These are phyloP conservation scores for Drosophila willistoni DNA, from an alignment of 1,140 invertebrate species.

Conservation along the genomic window DNA sequence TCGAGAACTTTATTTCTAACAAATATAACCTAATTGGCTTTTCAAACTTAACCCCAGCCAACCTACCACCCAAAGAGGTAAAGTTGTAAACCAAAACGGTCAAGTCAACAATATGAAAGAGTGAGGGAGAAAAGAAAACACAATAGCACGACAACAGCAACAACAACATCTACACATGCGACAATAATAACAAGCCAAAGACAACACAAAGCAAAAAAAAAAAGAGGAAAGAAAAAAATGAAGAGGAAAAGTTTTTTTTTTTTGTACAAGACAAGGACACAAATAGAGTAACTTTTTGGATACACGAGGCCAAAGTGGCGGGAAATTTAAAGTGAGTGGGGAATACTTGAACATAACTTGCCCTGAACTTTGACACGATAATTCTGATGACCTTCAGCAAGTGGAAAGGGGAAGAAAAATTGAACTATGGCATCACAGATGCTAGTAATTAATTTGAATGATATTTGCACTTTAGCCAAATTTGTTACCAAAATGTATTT, in stretches of 20 bases:
- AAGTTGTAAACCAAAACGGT: conserved; percentile 29
- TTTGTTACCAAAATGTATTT: conserved; percentile 31
- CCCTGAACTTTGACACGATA: conserved; percentile 29
- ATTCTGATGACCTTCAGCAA: conserved; percentile 26
- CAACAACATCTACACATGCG: conserved; percentile 13
- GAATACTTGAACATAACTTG: conserved; percentile 5
- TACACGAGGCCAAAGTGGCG: neutral
- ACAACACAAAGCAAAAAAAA: neutral
- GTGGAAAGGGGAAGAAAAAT: neutral
- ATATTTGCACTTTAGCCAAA: conserved; percentile 28
- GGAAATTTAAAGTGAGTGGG: neutral
- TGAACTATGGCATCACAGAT: neutral
- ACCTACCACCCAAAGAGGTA: neutral
- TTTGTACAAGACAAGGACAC: conserved; percentile 17
- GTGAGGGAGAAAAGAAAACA: conserved; percentile 17
- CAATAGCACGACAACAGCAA: neutral
- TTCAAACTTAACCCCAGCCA: conserved; percentile 1
- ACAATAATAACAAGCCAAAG: conserved; percentile 18
- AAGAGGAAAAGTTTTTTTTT: conserved; percentile 20
- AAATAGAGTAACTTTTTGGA: conserved; percentile 5
- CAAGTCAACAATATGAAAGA: conserved; percentile 16
- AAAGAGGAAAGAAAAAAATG: neutral
- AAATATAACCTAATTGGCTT: conserved; percentile 52
- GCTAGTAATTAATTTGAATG: conserved; percentile 2
- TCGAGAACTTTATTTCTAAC: conserved; percentile 42